Conservation (phyloP, 2,113 vertebrate genomes). For the Gambusia holbrooki region DNA sequence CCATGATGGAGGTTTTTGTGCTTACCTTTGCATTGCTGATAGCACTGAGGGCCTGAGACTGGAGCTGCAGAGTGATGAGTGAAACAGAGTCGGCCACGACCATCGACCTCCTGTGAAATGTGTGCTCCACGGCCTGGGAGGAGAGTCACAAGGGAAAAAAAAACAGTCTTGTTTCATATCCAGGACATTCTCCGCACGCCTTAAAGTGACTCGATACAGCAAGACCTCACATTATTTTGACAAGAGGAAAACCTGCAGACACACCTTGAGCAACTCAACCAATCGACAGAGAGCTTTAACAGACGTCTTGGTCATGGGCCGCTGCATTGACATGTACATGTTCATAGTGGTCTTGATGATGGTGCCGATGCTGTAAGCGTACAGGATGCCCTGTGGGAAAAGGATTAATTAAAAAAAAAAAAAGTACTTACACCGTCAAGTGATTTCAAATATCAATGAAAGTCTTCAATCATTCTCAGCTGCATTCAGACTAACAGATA, state of each 20-base stretch:
- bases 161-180: background rate
- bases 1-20: background rate
- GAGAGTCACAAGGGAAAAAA: background rate
- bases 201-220: too few species aligned
- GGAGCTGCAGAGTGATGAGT: constrained; percentile 93
- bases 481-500: too few species aligned
- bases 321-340: constrained; percentile 96
- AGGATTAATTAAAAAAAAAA: background rate
- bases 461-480: too few species aligned
- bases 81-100: constrained; percentile 95
- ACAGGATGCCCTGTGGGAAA: constrained; percentile 90
- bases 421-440: background rate
- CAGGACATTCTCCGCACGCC: too few species aligned
- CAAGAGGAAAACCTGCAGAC: background rate
- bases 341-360: constrained; percentile 98
- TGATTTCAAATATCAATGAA: too few species aligned
- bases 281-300: constrained; percentile 96
- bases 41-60: constrained; percentile 91
- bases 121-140: constrained; percentile 92
- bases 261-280: constrained; percentile 94
- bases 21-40: constrained; percentile 92
- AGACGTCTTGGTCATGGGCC: constrained; percentile 97
- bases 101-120: constrained; percentile 92
- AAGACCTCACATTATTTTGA: background rate
- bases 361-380: constrained; percentile 94